Base-by-base conservation (phyloP, 2,888 invertebrate species). In the Lasioglossum morio region DNA sequence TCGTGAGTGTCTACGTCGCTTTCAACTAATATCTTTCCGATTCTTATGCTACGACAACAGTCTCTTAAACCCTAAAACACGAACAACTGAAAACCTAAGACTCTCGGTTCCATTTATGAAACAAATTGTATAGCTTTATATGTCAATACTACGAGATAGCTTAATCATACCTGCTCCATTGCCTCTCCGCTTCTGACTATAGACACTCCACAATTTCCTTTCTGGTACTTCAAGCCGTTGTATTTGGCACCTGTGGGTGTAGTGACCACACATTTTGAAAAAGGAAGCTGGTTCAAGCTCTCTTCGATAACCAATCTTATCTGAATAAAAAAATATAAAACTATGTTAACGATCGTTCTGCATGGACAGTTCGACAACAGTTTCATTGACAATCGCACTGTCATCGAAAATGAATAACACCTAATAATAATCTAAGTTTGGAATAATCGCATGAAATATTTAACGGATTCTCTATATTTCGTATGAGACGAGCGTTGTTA, bases 171-270 rank as follows among this genome's bases (percentile, higher is more conserved):
- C 96, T 98, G 98, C 95, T 99, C 99, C 99, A 99, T 99, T n/a
- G 99, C 99, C 94, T 99, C 99, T 57, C 98, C 98, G 46, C 98
- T 98, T 81, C 98, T 96, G 72, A 99, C 99, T 93, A 99, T 99
- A 84, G 99, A 99, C 12, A 99, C 99, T 4, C 99, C 99, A 95
- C 99, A 99, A 95, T 99, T 99, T 37, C 99, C 99, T 53, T 99
- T 98, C 80, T 98, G 98, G 96, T 99, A 99, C 93, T 98, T 98
- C 0, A 99, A 96, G 0, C 99, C 99, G 93, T 98, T 97, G 94
- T 99, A 99, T 63, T 97, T 96, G 16, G 98, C 98, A 77, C 98
- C 98, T 0, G 99, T 99, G 0, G 99, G 99, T 2, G 99, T 99
- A 37, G 97, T 97, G 4, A 99, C 98, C 90, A 97, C 97, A 94